Percentiles rank a stretch among this genome's conserved stretches.
phyloP scores from a whole-genome alignment of 2,797 vertebrate species.

The Melanotaenia maccullochi region DNA sequence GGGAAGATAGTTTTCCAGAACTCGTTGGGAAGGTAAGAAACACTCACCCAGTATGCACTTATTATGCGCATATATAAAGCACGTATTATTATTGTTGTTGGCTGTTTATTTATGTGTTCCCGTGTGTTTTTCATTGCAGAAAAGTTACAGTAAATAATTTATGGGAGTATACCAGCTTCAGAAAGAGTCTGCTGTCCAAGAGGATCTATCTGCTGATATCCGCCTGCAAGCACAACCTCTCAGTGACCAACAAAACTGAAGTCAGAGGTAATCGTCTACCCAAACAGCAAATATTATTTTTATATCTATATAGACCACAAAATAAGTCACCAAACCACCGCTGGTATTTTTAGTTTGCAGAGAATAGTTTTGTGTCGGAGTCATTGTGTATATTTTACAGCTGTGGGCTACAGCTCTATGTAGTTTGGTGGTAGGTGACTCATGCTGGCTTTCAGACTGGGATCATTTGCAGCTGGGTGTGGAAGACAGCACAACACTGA shows the following conservation, averaged over 20 bases:
- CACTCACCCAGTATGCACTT: too few species aligned
- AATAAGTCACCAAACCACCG: background rate
- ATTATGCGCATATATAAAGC: background rate
- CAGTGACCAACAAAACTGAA: background rate
- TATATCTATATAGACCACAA: background rate
- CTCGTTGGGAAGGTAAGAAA: constrained; percentile 71
- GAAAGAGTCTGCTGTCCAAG: constrained; percentile 71
- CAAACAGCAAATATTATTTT: background rate
- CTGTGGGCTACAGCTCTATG: background rate
- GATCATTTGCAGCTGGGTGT: constrained; percentile 43
- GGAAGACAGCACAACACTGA: background rate
- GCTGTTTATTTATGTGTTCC: background rate
- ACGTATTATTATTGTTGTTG: background rate
- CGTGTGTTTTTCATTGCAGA: constrained; percentile 35
- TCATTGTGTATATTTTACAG: background rate
- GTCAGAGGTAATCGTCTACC: background rate
- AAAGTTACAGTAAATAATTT: constrained; percentile 64
- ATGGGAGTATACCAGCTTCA: constrained; percentile 69
- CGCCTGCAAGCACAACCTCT: constrained; percentile 20
- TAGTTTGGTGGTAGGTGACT: constrained; percentile 37
- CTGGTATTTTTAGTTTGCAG: background rate
- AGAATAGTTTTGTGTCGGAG: background rate
- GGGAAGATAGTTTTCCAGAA: constrained; percentile 64
- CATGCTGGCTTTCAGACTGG: constrained; percentile 8
- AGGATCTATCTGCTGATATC: constrained; percentile 68